A percentile compares a stretch with the other conserved stretches of the same genome.
Evolutionary conservation across 2,888 invertebrate species (phyloP).

Genomic region (Rhogogaster chlorosoma): DNA sequence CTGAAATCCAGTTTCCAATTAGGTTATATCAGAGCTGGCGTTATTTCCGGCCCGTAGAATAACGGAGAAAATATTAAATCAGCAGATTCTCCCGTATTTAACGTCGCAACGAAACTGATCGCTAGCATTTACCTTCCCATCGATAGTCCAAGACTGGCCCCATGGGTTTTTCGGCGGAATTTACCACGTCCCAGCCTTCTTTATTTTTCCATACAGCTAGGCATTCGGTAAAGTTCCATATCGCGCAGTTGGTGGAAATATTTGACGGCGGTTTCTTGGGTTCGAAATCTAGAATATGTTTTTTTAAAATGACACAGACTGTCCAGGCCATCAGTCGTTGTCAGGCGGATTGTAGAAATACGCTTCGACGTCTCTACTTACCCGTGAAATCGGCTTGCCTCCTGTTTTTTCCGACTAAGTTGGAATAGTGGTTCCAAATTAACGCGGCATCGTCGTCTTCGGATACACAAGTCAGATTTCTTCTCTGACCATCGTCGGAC

Average conservation of each 20-base stretch:
- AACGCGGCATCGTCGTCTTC: slow-evolving; percentile 60
- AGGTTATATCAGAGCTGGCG: background rate
- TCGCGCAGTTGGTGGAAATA: slow-evolving; percentile 47
- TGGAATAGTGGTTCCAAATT: slow-evolving; percentile 61
- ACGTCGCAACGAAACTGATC: background rate
- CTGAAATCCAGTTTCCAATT: background rate
- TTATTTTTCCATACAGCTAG: slow-evolving; percentile 44
- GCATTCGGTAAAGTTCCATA: slow-evolving; percentile 42
- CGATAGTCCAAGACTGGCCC: slow-evolving; percentile 65
- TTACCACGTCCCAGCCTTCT: slow-evolving; percentile 58
- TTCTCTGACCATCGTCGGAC: background rate
- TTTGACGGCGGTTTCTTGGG: background rate
- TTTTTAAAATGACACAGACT: background rate
- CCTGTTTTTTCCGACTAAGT: too few relatives aligned
- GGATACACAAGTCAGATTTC: slow-evolving; percentile 57
- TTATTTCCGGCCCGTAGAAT: background rate
- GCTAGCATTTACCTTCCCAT: slow-evolving; percentile 67
- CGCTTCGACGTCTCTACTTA: background rate
- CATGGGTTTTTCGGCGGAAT: slow-evolving; percentile 58
- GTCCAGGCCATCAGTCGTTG: background rate
- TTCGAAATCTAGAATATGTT: background rate
- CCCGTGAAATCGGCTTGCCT: background rate
- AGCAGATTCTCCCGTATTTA: background rate
- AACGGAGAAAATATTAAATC: background rate
- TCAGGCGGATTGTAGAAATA: background rate